Conservation (phyloP, 1,140 invertebrate genomes). For the Archegozetes longisetosus region DNA sequence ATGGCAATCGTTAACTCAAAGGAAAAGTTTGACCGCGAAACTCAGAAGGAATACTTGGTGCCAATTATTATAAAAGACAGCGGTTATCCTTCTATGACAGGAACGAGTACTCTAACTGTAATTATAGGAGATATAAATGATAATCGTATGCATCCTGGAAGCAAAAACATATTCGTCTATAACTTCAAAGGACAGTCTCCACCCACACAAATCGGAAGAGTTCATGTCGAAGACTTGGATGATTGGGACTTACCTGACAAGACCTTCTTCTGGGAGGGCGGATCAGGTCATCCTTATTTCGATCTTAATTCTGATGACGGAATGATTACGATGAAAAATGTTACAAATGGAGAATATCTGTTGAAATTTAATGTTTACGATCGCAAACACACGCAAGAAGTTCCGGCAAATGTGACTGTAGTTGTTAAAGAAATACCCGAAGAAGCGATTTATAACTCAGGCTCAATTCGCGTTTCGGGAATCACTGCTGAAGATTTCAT, state of each 20-base stretch:
- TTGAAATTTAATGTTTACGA: constrained; percentile 84
- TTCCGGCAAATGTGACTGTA: constrained; percentile 79
- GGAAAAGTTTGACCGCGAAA: constrained; percentile 80
- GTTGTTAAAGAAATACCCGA: constrained; percentile 83
- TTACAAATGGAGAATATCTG: constrained; percentile 59
- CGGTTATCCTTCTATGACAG: constrained; percentile 80
- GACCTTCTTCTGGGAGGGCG: constrained; percentile 76
- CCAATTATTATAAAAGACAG: constrained; percentile 84
- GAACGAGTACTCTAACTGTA: constrained; percentile 81
- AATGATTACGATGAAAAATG: constrained; percentile 84
- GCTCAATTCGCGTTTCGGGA: constrained; percentile 50
- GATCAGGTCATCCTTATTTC: constrained; percentile 54
- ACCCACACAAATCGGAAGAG: constrained; percentile 79
- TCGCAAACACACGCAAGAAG: constrained; percentile 77
- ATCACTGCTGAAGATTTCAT: constrained; percentile 49
- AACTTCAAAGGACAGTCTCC: constrained; percentile 77
- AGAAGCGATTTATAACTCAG: constrained; percentile 86
- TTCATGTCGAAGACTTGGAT: constrained; percentile 89
- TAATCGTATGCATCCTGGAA: constrained; percentile 89
- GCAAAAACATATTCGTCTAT: constrained; percentile 91
- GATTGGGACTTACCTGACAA: constrained; percentile 96
- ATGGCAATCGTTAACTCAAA: constrained; percentile 83
- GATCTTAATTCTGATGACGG: constrained; percentile 76
- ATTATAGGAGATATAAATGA: constrained; percentile 91
- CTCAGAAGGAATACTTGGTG: constrained; percentile 83